phyloP scores from a whole-genome alignment of 30 jellyfish, hydroid and myxozoan species.

The Turritopsis rubra region DNA sequence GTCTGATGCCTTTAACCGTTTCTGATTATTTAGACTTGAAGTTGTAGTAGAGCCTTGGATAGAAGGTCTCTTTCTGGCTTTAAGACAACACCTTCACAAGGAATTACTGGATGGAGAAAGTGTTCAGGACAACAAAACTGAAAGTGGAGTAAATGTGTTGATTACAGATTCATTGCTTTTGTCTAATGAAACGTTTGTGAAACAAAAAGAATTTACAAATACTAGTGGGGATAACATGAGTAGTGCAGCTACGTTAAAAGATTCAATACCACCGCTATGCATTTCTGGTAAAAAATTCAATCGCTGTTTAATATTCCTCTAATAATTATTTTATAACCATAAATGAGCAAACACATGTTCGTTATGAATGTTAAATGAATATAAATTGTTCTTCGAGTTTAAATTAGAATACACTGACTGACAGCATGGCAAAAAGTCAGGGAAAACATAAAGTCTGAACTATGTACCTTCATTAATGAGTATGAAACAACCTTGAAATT shows the following conservation, averaged over 20 bases:
- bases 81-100: slow-evolving; percentile 31
- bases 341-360: not conserved
- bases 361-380: no score
- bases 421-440: no score
- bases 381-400: no score
- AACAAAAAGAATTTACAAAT: not conserved
- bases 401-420: no score
- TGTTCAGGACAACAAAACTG: not conserved
- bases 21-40: slow-evolving; percentile 69
- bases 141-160: not conserved
- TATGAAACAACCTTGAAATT: no score
- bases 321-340: not conserved
- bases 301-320: not conserved
- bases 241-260: slow-evolving; percentile 4
- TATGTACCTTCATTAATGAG: no score
- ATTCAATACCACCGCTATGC: slow-evolving; percentile 5
- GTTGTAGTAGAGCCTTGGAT: slow-evolving; percentile 97
- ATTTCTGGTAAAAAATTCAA: not conserved
- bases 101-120: not conserved
- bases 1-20: not conserved
- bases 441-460: no score
- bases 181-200: not conserved
- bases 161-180: not conserved
- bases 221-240: not conserved
- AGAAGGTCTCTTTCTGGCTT: slow-evolving; percentile 77